These are phyloP conservation scores for Epinephelus malabaricus DNA, from an alignment of 2,797 vertebrate species.

Conservation along the genomic window DNA sequence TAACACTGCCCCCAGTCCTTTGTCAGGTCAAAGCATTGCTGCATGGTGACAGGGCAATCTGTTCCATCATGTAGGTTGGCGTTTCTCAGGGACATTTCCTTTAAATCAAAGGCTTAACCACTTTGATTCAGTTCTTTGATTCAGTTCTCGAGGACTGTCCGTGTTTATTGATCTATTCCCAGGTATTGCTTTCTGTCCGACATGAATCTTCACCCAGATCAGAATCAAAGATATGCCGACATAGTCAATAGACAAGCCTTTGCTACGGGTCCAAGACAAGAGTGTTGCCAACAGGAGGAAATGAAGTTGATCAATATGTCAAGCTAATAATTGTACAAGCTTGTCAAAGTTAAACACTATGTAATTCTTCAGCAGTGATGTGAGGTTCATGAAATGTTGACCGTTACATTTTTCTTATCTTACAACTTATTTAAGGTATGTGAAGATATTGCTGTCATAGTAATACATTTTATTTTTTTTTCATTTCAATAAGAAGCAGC, in stretches of 20 bases:
- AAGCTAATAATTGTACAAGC: constrained; percentile 55
- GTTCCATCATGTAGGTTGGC: constrained; percentile 28
- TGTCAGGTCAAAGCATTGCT: constrained; percentile 35
- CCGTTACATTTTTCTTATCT: constrained; percentile 22
- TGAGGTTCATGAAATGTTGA: constrained; percentile 15
- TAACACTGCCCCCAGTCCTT: constrained; percentile 6
- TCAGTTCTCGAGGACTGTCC: constrained; percentile 43
- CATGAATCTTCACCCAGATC: constrained; percentile 64
- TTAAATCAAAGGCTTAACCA: constrained; percentile 66
- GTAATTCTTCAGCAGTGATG: constrained; percentile 28
- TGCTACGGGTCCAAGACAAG: constrained; percentile 29
- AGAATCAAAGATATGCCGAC: constrained; percentile 61
- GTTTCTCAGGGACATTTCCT: constrained; percentile 52
- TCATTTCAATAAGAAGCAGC: neutral
- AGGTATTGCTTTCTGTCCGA: constrained; percentile 48
- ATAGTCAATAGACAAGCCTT: constrained; percentile 61
- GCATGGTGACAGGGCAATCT: constrained; percentile 55
- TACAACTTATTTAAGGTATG: constrained; percentile 3
- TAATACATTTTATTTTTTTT: neutral
- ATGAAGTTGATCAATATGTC: constrained; percentile 55
- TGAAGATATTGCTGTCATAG: neutral
- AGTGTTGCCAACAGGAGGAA: constrained; percentile 43
- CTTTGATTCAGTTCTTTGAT: constrained; percentile 67
- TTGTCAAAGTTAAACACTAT: constrained; percentile 36
- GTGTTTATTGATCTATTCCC: constrained; percentile 65